Evolutionary conservation across 1,140 invertebrate species (phyloP), one percentile per base, ranked within the genome.

Genomic region (Nasonia giraulti): DNA sequence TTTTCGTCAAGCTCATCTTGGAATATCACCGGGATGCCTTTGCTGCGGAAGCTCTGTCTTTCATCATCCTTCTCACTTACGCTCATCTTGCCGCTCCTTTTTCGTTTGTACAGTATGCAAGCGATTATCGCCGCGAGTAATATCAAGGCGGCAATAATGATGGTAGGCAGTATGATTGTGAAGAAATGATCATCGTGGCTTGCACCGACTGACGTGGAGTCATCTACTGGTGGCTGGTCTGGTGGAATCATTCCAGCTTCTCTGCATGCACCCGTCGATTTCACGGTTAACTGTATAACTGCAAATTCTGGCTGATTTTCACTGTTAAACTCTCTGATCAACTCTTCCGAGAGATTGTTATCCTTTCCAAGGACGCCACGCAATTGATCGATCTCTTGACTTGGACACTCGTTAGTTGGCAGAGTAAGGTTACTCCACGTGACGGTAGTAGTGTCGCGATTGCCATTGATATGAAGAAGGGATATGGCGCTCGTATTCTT

Each of bases 21-120:
- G 92, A 99, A 98, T 87, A 99, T 99, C 8, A 99, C 97, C 1
- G 98, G 98, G 88, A 98, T 97, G 73, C 97, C 97, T 92, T 98
- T 98, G 87, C 96, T 97, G 11, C 97, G 95, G 92, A 98, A 98
- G 79, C 94, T 96, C 91, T 96, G 95, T 74, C 96, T 94, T 88
- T 96, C 96, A 88, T 97, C 96, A 87, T 97, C 96, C 87, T 97
- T 90, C 92, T 95, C 92, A 93, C 95, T 92, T 77, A 96, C 93
- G 87, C 95, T 96, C 95, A 97, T 96, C 91, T 97, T 97, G 0
- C 96, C 97, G 84, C 96, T 97, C 40, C 96, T 94, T 85, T 96
- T 95, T 89, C 96, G 95, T 86, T 96, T 94, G 90, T 99, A 98
- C 20, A 99, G 92, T 55, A 98, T 95, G 90, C 98, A 99, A 0